These are phyloP conservation scores for Acronicta alni DNA, from an alignment of 2,888 invertebrate genomes.

Conservation along the genomic window DNA sequence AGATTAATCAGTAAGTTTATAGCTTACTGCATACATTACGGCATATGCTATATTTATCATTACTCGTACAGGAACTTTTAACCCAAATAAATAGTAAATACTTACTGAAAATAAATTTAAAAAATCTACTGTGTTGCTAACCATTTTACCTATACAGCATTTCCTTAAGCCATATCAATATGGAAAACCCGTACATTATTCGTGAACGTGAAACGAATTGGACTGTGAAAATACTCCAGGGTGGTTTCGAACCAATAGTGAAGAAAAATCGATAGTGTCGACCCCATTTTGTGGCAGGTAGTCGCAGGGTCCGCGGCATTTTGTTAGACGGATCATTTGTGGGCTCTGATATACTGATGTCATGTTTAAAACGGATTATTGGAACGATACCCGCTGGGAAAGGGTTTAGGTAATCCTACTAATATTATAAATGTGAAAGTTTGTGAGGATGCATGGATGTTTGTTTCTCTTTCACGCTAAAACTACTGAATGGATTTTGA, in stretches of 20 bases:
- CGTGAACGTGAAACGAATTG: constrained; percentile 36
- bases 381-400: constrained; percentile 22
- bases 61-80: too few relatives aligned
- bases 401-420: constrained; percentile 26
- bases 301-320: constrained; percentile 27
- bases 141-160: background rate
- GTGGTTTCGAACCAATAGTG: constrained; percentile 42
- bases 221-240: constrained; percentile 42
- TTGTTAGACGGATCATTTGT: constrained; percentile 42
- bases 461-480: too few relatives aligned
- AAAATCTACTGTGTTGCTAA: background rate
- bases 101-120: too few relatives aligned
- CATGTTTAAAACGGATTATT: constrained; percentile 35
- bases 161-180: background rate
- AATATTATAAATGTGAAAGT: too few relatives aligned
- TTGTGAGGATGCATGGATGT: too few relatives aligned
- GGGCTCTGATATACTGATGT: constrained; percentile 16
- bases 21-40: too few relatives aligned
- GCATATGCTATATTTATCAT: too few relatives aligned
- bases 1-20: too few relatives aligned
- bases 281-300: constrained; percentile 48
- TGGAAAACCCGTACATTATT: constrained; percentile 25
- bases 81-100: too few relatives aligned
- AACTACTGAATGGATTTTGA: too few relatives aligned
- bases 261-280: constrained; percentile 48